Conservation (phyloP, 2,888 invertebrate genomes). For the Boloria euphrosyne region DNA sequence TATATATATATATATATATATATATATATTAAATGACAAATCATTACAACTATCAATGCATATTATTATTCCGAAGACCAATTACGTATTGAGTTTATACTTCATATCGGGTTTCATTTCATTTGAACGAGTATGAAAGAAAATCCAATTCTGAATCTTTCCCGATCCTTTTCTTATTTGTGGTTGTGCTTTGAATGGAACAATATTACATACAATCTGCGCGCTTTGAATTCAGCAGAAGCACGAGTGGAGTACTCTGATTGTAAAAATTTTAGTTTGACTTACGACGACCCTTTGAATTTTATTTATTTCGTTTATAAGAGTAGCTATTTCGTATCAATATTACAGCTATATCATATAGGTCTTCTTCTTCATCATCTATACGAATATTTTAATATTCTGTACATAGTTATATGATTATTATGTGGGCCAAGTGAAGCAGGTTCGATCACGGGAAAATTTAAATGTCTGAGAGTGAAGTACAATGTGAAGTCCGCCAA, state of each 20-base stretch:
- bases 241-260: slow-evolving; percentile 24
- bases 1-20: too few species aligned
- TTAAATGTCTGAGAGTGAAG: too few species aligned
- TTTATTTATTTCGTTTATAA: too few species aligned
- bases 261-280: slow-evolving; percentile 18
- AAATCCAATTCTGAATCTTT: slow-evolving; percentile 35
- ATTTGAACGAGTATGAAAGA: slow-evolving; percentile 28
- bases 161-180: slow-evolving; percentile 40
- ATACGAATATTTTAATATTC: too few species aligned
- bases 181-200: slow-evolving; percentile 40
- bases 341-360: too few species aligned
- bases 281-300: neutral
- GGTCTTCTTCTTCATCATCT: too few species aligned
- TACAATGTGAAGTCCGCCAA: too few species aligned
- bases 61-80: neutral
- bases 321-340: too few species aligned
- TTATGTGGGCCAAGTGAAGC: too few species aligned
- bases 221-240: slow-evolving; percentile 34
- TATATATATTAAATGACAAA: too few species aligned
- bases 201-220: slow-evolving; percentile 41
- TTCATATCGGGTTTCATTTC: slow-evolving; percentile 24
- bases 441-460: too few species aligned
- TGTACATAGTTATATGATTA: too few species aligned
- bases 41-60: neutral
- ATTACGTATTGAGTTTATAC: slow-evolving; percentile 6